Evolutionary conservation across 2,113 vertebrate genomes (phyloP).

Genomic region (Xyrauchen texanus): DNA sequence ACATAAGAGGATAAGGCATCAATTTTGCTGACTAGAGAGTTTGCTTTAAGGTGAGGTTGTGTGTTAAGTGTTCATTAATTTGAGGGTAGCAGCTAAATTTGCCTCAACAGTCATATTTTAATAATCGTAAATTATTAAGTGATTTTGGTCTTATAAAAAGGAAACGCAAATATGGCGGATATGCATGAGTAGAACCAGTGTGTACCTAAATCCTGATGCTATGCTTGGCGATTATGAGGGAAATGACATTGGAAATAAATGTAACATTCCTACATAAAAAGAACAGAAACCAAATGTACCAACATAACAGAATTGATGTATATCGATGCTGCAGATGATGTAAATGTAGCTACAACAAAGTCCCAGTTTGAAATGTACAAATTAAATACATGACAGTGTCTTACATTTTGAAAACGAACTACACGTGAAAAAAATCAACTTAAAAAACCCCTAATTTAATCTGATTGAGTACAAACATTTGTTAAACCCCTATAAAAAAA

Average conservation of each 20-base stretch:
- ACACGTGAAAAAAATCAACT: slow-evolving; percentile 12
- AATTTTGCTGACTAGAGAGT: slow-evolving; percentile 40
- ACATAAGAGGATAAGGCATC: slow-evolving; percentile 50
- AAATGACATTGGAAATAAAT: too few species aligned
- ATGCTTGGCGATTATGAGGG: slow-evolving; percentile 17
- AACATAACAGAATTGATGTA: slow-evolving; percentile 17
- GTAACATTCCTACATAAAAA: too few species aligned
- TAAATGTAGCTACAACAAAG: slow-evolving; percentile 1
- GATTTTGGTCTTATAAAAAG: slow-evolving; percentile 44
- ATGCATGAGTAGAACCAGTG: slow-evolving; percentile 41
- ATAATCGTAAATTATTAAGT: slow-evolving; percentile 55
- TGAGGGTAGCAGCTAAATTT: slow-evolving; percentile 71
- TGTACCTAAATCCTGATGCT: slow-evolving; percentile 49
- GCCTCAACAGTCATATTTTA: slow-evolving; percentile 67
- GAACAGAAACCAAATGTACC: neutral
- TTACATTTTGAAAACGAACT: slow-evolving; percentile 71
- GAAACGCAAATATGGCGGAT: neutral
- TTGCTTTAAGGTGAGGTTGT: slow-evolving; percentile 63
- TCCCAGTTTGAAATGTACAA: neutral
- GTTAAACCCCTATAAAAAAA: neutral
- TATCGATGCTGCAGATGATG: slow-evolving; percentile 43
- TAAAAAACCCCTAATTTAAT: neutral
- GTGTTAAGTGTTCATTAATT: slow-evolving; percentile 62
- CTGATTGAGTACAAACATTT: slow-evolving; percentile 2
- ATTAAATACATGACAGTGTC: slow-evolving; percentile 71